Evolutionary conservation across 2,888 invertebrate species (phyloP), one percentile per base, ranked within the genome.

Genomic region (Stictocephala bisonia): DNA sequence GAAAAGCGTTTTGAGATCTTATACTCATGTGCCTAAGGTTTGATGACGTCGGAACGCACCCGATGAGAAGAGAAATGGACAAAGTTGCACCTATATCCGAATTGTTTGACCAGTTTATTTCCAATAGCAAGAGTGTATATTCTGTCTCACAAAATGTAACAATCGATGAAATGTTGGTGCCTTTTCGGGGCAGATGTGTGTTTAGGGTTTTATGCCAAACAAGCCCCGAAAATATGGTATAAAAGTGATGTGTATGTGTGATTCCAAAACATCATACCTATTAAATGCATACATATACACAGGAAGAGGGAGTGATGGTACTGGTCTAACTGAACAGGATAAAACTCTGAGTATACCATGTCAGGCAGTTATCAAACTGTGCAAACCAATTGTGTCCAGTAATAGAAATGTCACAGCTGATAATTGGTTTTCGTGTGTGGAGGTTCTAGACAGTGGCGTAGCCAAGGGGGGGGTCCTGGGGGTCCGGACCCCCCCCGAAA

Each of bases 381-480:
- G 73, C 29, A 77, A 80, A 71, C 78, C 78, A 67, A 67, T 81
- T 74, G 73, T 75, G 72, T 75, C 78, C 27, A 81, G 77, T 15
- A 80, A 81, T 58, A 74, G 78, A 40, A 81, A 80, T 74, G 76
- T 81, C 13, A 81, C 79, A 18, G 78, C 78, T 18, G 80, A 80
- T 53, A 81, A 81, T 75, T 81, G 81, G 79, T 81, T 79, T 77
- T 75, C 78, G 31, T 79, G 79, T 9, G 76, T 81, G n/a, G 77
- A 80, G 69, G 56, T 80, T 67, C 77, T 77, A 53, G 74, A 78
- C n/a, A n/a, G n/a, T n/a, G n/a, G n/a, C n/a, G n/a, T n/a, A n/a
- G n/a, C n/a, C n/a, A n/a, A n/a, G n/a, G n/a, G n/a, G n/a, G n/a
- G n/a, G n/a, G n/a, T n/a, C n/a, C n/a, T n/a, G n/a, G n/a, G n/a